Percentiles rank a stretch among this genome's conserved stretches.
Evolutionary conservation across 2,113 vertebrate genomes (phyloP).

Genomic region (Sylvilagus bachmani): DNA sequence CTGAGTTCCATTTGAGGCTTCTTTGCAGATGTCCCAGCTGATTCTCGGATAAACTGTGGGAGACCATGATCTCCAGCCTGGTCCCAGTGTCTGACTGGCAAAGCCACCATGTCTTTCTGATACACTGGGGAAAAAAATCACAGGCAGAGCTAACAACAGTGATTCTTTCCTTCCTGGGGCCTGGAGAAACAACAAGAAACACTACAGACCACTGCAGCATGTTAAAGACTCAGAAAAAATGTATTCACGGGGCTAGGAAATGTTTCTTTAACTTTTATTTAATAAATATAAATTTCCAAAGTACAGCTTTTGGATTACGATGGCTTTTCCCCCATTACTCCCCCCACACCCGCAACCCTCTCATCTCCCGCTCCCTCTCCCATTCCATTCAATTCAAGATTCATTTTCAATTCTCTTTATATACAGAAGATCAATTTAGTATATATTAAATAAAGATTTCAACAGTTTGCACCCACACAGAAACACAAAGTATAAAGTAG

Average conservation of each 20-base stretch:
- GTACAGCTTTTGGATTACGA: too few relatives aligned
- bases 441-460: too few relatives aligned
- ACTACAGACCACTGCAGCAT: not conserved
- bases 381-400: too few relatives aligned
- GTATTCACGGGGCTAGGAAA: conserved; percentile 1
- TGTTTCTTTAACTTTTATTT: not conserved
- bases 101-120: not conserved
- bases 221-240: conserved; percentile 27
- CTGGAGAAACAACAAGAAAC: not conserved
- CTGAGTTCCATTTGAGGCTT: not conserved
- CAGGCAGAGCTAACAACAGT: not conserved
- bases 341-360: too few relatives aligned
- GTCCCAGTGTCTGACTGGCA: not conserved
- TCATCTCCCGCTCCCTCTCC: too few relatives aligned
- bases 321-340: too few relatives aligned
- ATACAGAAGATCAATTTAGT: too few relatives aligned
- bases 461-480: too few relatives aligned
- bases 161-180: not conserved
- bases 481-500: too few relatives aligned
- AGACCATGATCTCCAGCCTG: not conserved
- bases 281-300: too few relatives aligned
- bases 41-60: not conserved
- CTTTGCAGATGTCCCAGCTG: not conserved
- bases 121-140: not conserved
- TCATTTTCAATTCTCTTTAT: too few relatives aligned